phyloP scores from a whole-genome alignment of 2,113 vertebrate genomes.

The Gavia stellata region DNA sequence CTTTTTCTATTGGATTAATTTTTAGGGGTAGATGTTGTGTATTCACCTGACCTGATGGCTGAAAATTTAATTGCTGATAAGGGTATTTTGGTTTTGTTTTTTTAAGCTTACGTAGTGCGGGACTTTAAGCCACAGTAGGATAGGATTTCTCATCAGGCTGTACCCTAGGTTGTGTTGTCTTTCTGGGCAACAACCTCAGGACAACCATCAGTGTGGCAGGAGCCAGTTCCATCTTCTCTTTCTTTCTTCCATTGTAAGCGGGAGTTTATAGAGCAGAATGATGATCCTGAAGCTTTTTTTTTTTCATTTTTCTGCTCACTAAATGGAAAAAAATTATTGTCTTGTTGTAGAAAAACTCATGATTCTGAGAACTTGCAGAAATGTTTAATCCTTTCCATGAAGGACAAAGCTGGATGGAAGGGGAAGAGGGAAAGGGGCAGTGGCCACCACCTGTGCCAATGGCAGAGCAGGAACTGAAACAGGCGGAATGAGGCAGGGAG shows the following conservation, averaged over 20 bases:
- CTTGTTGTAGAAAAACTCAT: rapidly evolving
- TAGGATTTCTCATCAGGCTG: too few relatives aligned
- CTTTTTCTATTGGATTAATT: rapidly evolving
- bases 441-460: rapidly evolving
- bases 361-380: background rate
- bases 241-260: rapidly evolving
- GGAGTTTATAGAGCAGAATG: background rate
- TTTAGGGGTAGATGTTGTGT: too few relatives aligned
- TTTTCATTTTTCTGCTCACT: rapidly evolving
- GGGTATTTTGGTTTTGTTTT: rapidly evolving
- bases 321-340: rapidly evolving
- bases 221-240: background rate
- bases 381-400: rapidly evolving
- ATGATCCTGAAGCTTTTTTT: background rate
- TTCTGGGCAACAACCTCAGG: background rate
- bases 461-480: rapidly evolving
- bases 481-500: rapidly evolving
- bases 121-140: too few relatives aligned
- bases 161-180: rapidly evolving
- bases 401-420: background rate
- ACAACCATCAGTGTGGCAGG: background rate
- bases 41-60: background rate
- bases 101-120: rapidly evolving
- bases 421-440: background rate
- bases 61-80: background rate